Evolutionary conservation across 2,797 vertebrate genomes (phyloP), one percentile per base, ranked within the genome.

Genomic region (Coregonus sp.): DNA sequence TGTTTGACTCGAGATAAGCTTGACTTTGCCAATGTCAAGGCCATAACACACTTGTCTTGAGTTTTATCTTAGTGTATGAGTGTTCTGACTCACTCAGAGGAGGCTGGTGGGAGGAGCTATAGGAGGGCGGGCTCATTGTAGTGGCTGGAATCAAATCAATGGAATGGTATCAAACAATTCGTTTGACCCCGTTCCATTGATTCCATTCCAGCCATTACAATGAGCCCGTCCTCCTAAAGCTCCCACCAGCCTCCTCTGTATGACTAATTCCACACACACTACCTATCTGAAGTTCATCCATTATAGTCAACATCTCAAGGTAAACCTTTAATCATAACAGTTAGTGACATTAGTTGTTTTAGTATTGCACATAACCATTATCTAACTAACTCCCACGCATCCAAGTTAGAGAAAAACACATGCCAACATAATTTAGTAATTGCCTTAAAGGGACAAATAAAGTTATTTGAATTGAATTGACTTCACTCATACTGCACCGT

Each of bases 1-100:
- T 69, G 12, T 56, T 51, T 94, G 82, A 93, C 95, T 9, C 4
- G 16, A 69, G 33, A 69, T 37, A 37, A 18, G 33, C 67, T 69
- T 69, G 67, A 69, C 67, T 37, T 69, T 78, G 93, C 94, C 82
- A 96, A 96, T 79, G 92, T 90, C 77, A 94, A 94, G 81, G 83
- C 95, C 90, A 94, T 95, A 5, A 86, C 93, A 82, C 92, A 95
- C 85, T 95, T 85, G 84, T 81, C 81, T 81, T 82, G 59, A 11
- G 59, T 29, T 74, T 16, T 66, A 54, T 74, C 56, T 65, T 33
- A 18, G 29, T 25, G 56, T n/a, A 20, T 65, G 16, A 40, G n/a
- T 65, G 33, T 18, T 59, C n/a, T 20, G 56, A 59, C 56, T 20
- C 6, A 59, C 56, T 20, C n/a, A 59, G n/a, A 3, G 40, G 40